phyloP scores from a whole-genome alignment of 35 echinoderm and acorn worm species.

The Ophioderma brevispina region DNA sequence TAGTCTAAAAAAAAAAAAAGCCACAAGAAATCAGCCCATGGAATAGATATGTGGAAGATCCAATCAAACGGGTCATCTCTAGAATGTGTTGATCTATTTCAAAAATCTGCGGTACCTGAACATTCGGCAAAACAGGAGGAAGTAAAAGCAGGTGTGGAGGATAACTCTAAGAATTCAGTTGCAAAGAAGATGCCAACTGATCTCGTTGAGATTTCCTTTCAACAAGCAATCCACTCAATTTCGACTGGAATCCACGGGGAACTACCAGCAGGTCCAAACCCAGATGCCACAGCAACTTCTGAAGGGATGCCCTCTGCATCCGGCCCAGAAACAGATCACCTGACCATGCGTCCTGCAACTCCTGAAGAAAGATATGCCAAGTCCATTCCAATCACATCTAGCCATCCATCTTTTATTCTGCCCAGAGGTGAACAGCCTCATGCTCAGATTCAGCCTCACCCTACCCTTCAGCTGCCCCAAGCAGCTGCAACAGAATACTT shows the following conservation, averaged over 20 bases:
- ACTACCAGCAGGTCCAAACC: too few species aligned
- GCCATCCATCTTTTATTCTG: neutral
- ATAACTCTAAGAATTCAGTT: neutral
- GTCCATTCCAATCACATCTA: neutral
- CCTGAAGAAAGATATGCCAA: neutral
- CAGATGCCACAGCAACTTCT: too few species aligned
- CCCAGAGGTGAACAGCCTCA: neutral
- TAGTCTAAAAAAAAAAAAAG: slow-evolving; percentile 47
- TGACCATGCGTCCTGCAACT: neutral
- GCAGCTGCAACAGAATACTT: neutral
- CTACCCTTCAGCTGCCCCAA: neutral
- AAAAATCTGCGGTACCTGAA: neutral
- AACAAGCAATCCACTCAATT: neutral
- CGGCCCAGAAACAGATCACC: neutral
- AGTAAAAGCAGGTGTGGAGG: neutral
- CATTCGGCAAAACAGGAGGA: neutral
- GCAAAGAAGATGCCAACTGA: neutral
- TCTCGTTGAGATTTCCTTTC: neutral
- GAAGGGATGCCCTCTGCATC: too few species aligned
- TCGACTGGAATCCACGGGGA: too few species aligned
- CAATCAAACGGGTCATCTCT: neutral
- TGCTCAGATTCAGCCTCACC: neutral
- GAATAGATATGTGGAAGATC: slow-evolving; percentile 18
- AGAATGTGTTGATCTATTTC: neutral
- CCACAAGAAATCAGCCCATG: slow-evolving; percentile 46